Conservation (phyloP, 2,888 invertebrate species). For the Lapara coniferarum region DNA sequence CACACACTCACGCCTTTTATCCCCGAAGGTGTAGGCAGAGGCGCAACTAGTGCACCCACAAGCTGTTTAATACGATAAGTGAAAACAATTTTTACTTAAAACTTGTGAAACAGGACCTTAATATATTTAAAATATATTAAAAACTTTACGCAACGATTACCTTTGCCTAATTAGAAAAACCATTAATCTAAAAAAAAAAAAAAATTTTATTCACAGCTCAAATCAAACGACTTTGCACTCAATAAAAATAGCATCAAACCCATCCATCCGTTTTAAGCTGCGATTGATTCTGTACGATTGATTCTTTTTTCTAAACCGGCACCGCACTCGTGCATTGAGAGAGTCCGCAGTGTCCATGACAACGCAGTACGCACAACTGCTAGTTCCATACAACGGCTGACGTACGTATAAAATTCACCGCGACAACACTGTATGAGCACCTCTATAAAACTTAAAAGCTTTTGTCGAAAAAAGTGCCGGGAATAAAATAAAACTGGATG, state of each 20-base stretch:
- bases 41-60: no score
- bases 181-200: not conserved
- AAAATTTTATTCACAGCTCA: not conserved
- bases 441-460: conserved; percentile 79
- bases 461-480: conserved; percentile 70
- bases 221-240: conserved; percentile 3
- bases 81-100: no score
- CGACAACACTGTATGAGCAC: conserved; percentile 67
- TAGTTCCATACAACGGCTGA: conserved; percentile 31
- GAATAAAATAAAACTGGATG: conserved; percentile 68
- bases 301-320: not conserved
- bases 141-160: no score
- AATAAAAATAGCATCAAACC: conserved; percentile 11
- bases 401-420: conserved; percentile 55
- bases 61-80: no score
- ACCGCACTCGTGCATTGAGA: conserved; percentile 13
- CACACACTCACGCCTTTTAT: no score
- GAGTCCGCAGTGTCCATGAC: conserved; percentile 22
- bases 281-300: not conserved
- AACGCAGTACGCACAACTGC: conserved; percentile 29
- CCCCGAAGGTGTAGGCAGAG: no score
- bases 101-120: no score
- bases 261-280: conserved; percentile 28
- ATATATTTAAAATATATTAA: no score
- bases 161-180: not conserved